Evolutionary conservation across 2,888 invertebrate genomes (phyloP).

Genomic region (Neocrepidodera transversa): DNA sequence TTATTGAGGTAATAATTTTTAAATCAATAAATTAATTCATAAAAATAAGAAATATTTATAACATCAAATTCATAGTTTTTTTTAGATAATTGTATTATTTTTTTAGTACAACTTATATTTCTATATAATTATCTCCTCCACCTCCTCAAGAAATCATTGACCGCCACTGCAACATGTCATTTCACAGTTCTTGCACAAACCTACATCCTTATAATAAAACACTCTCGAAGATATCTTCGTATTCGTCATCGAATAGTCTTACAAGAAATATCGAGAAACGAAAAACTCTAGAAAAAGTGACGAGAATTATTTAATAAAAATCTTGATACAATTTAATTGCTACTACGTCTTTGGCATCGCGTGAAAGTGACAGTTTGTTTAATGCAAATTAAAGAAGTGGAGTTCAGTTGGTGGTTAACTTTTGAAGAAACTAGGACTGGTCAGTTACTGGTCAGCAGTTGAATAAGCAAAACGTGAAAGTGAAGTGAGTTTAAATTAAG

Average conservation of each 20-base stretch:
- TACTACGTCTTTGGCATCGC: constrained; percentile 8
- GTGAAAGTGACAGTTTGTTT: constrained; percentile 36
- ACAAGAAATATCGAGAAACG: neutral
- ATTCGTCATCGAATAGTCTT: neutral
- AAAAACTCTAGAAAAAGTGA: constrained; percentile 25
- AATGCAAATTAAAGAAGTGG: neutral
- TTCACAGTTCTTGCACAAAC: constrained; percentile 11
- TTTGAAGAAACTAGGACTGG: constrained; percentile 15
- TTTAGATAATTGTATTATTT: no score
- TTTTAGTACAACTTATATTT: no score
- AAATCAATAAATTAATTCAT: no score
- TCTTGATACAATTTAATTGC: constrained; percentile 30
- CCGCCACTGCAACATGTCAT: neutral
- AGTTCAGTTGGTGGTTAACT: constrained; percentile 27
- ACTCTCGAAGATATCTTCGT: constrained; percentile 11
- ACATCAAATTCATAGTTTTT: no score
- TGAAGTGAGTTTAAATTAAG: constrained; percentile 30
- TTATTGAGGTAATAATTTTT: no score
- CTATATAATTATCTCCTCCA: neutral
- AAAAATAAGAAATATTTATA: no score
- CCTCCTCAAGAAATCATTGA: neutral
- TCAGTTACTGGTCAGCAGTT: constrained; percentile 9
- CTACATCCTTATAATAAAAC: constrained; percentile 25
- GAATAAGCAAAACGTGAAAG: constrained; percentile 26
- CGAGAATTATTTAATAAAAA: constrained; percentile 32